These are phyloP conservation scores for Grammomys dolichurus DNA, from an alignment of 2,113 vertebrate genomes.

Conservation along the genomic window DNA sequence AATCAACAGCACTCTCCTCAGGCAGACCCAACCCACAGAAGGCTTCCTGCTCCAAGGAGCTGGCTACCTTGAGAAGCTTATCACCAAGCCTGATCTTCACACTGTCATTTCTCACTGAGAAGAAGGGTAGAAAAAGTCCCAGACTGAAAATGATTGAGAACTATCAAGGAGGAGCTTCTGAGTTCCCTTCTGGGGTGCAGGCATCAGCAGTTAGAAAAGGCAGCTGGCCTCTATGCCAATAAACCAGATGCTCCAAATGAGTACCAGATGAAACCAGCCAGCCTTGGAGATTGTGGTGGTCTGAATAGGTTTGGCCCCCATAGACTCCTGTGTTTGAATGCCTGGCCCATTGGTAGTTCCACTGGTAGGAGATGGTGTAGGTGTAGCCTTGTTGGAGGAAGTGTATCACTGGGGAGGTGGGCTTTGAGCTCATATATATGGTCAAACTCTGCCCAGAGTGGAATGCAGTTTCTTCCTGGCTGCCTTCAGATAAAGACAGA, in stretches of 20 bases:
- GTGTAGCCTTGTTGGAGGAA: no score
- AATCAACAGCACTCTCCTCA: not conserved
- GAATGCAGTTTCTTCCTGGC: no score
- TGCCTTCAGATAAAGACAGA: no score
- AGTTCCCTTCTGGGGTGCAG: not conserved
- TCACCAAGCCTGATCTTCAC: conserved; percentile 57
- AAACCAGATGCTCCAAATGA: conserved; percentile 25
- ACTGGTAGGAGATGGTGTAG: no score
- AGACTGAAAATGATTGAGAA: conserved; percentile 57
- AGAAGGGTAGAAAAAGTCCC: conserved; percentile 44
- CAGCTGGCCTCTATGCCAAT: conserved; percentile 6
- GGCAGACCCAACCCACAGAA: not conserved
- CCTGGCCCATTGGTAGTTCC: no score
- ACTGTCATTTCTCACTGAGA: conserved; percentile 70
- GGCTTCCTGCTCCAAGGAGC: not conserved
- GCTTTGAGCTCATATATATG: no score
- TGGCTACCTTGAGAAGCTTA: conserved; percentile 9
- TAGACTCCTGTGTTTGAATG: no score
- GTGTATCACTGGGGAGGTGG: no score
- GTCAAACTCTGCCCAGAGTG: no score
- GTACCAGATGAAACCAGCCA: not conserved
- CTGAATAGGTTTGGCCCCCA: no score
- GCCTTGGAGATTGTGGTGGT: not conserved
- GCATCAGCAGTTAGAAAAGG: not conserved
- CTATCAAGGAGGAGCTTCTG: conserved; percentile 14